These are phyloP conservation scores for Aleiodes sp. DNA, from an alignment of 1,140 invertebrate genomes.

Conservation along the genomic window DNA sequence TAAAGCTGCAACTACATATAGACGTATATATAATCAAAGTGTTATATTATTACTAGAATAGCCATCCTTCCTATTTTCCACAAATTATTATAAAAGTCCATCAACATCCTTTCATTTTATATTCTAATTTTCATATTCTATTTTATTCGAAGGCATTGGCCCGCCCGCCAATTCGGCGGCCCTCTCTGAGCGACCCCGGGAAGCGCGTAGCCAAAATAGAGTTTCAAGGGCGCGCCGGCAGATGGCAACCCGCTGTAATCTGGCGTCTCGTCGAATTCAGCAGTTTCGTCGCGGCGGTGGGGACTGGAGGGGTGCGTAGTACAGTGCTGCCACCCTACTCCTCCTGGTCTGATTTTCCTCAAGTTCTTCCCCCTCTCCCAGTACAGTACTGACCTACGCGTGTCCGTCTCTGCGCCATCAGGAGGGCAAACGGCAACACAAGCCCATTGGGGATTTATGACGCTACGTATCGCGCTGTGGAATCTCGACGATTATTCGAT, in stretches of 20 bases:
- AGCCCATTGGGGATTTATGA: slow-evolving; percentile 59
- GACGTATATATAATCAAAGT: no score
- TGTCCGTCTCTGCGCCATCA: slow-evolving; percentile 46
- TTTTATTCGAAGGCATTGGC: not conserved
- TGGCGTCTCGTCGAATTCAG: slow-evolving; percentile 27
- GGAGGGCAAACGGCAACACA: slow-evolving; percentile 42
- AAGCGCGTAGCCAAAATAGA: slow-evolving; percentile 25
- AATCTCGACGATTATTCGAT: slow-evolving; percentile 62
- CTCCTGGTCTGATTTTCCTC: not conserved
- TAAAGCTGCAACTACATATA: no score
- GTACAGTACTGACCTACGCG: slow-evolving; percentile 58
- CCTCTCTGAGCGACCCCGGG: slow-evolving; percentile 18
- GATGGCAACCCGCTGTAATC: slow-evolving; percentile 49
- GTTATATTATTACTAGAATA: no score
- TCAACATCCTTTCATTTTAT: no score
- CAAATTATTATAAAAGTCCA: no score
- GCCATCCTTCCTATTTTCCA: no score
- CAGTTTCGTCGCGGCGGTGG: slow-evolving; percentile 13
- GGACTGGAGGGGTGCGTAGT: slow-evolving; percentile 29
- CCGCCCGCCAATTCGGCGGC: slow-evolving; percentile 3
- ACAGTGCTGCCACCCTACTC: slow-evolving; percentile 52
- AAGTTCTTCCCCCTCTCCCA: slow-evolving; percentile 2
- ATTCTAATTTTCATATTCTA: no score
- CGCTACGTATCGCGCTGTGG: slow-evolving; percentile 56
- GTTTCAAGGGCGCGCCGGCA: slow-evolving; percentile 42